These are phyloP conservation scores for Anguilla pacifica DNA, from an alignment of 2,797 vertebrate genomes.

Conservation along the genomic window DNA sequence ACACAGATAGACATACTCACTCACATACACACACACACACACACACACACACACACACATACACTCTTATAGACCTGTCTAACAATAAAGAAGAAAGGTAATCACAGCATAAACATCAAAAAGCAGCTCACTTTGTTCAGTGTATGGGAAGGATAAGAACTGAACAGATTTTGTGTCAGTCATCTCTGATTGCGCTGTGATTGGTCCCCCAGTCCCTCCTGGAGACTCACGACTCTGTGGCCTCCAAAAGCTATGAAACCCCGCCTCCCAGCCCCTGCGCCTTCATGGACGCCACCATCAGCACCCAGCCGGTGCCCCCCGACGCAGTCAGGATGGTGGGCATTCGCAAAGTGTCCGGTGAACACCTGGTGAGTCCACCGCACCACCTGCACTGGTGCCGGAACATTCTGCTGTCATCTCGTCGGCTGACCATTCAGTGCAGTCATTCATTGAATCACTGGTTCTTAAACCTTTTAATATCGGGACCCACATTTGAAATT, in stretches of 20 bases:
- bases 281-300: slow-evolving; percentile 82
- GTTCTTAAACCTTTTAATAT: too few species aligned
- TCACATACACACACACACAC: neutral
- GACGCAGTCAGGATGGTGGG: slow-evolving; percentile 96
- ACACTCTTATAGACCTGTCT: too few species aligned
- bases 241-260: slow-evolving; percentile 92
- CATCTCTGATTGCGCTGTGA: slow-evolving; percentile 19
- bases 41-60: neutral
- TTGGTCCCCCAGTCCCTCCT: slow-evolving; percentile 80
- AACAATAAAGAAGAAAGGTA: neutral
- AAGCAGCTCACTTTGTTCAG: neutral
- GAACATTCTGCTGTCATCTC: neutral
- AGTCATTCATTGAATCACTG: neutral
- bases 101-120: neutral
- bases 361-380: slow-evolving; percentile 82
- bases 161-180: too few species aligned
- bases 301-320: slow-evolving; percentile 88
- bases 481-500: too few species aligned
- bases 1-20: neutral
- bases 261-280: slow-evolving; percentile 86
- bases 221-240: slow-evolving; percentile 94
- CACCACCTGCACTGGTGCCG: too few species aligned
- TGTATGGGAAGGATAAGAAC: neutral
- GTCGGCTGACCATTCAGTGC: neutral
- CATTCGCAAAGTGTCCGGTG: slow-evolving; percentile 89